Conservation (phyloP, 1,140 invertebrate genomes). For the roundworm (Caenorhabditis elegans) region WBcel235 BX284603.4:10036501-10037000, state of each 20-base stretch:
- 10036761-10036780: constrained; percentile 10
- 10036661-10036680: background rate
- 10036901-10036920: no score
- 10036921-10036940: no score
- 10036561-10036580: background rate
- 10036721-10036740: background rate
- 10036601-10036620: background rate
- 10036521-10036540: background rate
- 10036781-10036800: background rate
- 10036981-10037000: no score
- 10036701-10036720: background rate
- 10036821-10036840: background rate
- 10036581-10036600: background rate
- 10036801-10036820: no score
- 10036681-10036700: background rate
- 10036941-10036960: no score
- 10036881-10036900: no score
- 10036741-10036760: background rate
- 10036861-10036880: no score
- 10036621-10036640: background rate
- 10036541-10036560: background rate
- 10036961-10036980: no score
- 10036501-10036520: background rate
- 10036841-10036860: no score
- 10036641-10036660: background rate